A percentile compares a stretch with the other conserved stretches of the same genome.
Conservation (phyloP, 1,140 invertebrate genomes). For the Anoplolepis gracilipes region DNA sequence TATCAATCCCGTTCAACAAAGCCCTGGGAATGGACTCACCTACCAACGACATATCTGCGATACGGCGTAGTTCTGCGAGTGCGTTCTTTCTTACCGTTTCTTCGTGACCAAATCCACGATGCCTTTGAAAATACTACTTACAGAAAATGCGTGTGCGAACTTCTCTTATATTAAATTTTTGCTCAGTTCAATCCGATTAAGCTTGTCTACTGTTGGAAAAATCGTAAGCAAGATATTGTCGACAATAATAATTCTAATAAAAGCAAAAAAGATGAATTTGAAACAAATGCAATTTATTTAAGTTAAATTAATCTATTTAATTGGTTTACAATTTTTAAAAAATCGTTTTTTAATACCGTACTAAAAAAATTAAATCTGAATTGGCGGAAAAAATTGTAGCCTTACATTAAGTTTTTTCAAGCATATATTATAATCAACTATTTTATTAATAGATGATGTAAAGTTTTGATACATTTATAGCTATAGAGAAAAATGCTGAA, state of each 20-base stretch:
- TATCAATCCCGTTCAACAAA: constrained; percentile 78
- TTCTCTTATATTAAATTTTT: constrained; percentile 36
- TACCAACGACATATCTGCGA: constrained; percentile 68
- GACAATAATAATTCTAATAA: neutral
- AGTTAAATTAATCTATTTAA: constrained; percentile 13
- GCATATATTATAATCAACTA: neutral
- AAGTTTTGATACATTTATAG: neutral
- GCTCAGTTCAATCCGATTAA: constrained; percentile 17
- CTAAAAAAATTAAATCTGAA: neutral
- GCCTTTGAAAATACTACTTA: constrained; percentile 42
- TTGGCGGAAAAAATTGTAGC: neutral
- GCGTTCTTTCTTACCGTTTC: constrained; percentile 59
- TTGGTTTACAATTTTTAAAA: neutral
- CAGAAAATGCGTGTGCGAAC: constrained; percentile 46
- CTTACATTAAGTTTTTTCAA: neutral
- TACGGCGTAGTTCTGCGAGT: constrained; percentile 41
- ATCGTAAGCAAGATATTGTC: neutral
- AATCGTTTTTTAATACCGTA: neutral
- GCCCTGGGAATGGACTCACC: constrained; percentile 74
- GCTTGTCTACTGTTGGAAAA: constrained; percentile 13
- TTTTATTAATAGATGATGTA: neutral
- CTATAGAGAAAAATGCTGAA: neutral
- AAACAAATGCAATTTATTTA: neutral
- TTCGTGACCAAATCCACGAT: constrained; percentile 57
- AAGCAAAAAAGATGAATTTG: neutral